Conservation (phyloP, 1,140 invertebrate genomes). For the Spodoptera frugiperda region DNA sequence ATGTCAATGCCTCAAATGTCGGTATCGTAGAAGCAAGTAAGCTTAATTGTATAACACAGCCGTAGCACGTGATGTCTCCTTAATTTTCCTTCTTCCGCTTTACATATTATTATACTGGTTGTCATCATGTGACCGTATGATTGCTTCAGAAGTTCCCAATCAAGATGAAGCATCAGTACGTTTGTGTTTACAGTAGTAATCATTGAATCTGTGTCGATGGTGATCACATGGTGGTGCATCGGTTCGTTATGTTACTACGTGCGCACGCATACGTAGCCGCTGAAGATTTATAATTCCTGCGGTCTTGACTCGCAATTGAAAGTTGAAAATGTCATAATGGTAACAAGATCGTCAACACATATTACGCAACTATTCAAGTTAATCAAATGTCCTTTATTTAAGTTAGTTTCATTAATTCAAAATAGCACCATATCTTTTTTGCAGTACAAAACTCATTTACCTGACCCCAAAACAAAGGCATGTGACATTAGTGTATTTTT, state of each 20-base stretch:
- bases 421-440: too few relatives aligned
- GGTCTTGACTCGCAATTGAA: too few relatives aligned
- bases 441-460: too few relatives aligned
- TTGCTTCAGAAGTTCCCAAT: slow-evolving; percentile 22
- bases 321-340: too few relatives aligned
- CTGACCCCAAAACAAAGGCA: too few relatives aligned
- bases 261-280: not conserved
- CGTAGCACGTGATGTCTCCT: slow-evolving; percentile 27
- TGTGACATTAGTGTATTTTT: too few relatives aligned
- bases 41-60: not conserved
- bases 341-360: too few relatives aligned
- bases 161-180: not conserved
- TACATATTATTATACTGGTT: slow-evolving; percentile 35
- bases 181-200: not conserved
- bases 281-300: too few relatives aligned
- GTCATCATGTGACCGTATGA: slow-evolving; percentile 32
- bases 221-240: not conserved
- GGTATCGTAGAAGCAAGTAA: not conserved
- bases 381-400: too few relatives aligned
- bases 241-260: not conserved
- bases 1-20: not conserved
- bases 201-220: slow-evolving; percentile 9
- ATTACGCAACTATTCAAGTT: too few relatives aligned
- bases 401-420: too few relatives aligned
- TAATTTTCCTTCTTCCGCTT: slow-evolving; percentile 40